Conservation (phyloP, 2,797 vertebrate species). For the Euphonia xanthogaster region DNA sequence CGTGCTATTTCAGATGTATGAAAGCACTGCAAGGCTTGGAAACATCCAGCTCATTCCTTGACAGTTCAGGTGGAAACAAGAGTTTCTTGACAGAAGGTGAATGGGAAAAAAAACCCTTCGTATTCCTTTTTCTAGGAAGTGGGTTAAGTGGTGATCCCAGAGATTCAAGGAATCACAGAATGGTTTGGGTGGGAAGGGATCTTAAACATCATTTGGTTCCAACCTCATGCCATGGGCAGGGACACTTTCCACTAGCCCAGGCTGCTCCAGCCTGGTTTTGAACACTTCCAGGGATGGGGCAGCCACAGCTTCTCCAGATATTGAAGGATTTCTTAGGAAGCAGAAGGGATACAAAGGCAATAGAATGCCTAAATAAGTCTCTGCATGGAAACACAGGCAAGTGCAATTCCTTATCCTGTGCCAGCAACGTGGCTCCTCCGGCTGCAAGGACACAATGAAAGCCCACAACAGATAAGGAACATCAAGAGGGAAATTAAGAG, state of each 20-base stretch:
- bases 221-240: not conserved
- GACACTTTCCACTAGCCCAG: not conserved
- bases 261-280: not conserved
- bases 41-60: not conserved
- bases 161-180: not conserved
- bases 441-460: not conserved
- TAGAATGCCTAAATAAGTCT: not conserved
- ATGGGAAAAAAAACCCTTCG: rapidly evolving
- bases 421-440: not conserved
- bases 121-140: not conserved
- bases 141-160: not conserved
- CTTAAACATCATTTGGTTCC: not conserved
- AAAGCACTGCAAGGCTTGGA: not conserved
- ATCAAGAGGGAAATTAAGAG: not conserved
- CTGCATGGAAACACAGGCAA: not conserved
- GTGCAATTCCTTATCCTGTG: not conserved
- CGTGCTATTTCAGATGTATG: not conserved
- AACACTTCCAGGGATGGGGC: not conserved
- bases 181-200: not conserved
- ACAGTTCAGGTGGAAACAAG: slow-evolving; percentile 7
- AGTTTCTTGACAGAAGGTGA: not conserved
- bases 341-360: not conserved
- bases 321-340: not conserved
- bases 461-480: not conserved
- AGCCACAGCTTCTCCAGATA: not conserved